Evolutionary conservation across 2,888 invertebrate species (phyloP).

Genomic region (Proisotoma minuta): DNA sequence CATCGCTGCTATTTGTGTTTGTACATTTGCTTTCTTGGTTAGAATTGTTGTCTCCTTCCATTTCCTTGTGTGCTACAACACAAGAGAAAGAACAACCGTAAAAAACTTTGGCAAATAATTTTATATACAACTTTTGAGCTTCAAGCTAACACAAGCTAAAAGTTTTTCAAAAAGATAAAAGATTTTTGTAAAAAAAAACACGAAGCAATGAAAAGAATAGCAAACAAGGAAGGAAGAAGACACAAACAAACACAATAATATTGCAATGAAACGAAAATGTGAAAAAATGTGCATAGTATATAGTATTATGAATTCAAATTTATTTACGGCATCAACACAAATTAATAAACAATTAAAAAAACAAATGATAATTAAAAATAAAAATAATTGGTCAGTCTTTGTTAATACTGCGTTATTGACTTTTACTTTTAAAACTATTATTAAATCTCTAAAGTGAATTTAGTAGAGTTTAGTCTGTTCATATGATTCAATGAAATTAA

Average conservation of each 20-base stretch:
- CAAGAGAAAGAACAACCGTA: background rate
- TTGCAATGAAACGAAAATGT: background rate
- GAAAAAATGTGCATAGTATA: background rate
- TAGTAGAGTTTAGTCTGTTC: too few relatives aligned
- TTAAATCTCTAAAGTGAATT: too few relatives aligned
- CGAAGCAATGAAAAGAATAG: background rate
- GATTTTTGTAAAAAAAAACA: background rate
- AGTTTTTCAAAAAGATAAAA: background rate
- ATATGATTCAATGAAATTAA: background rate
- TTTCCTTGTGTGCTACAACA: conserved; percentile 67
- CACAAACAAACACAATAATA: conserved; percentile 12
- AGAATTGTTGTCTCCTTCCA: conserved; percentile 94
- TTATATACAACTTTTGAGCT: background rate
- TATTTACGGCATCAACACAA: background rate
- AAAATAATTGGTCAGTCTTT: conserved; percentile 4
- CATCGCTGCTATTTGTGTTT: conserved; percentile 97
- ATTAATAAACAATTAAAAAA: background rate
- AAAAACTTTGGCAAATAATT: background rate
- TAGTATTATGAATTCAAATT: background rate
- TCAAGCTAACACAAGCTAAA: background rate
- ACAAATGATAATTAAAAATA: background rate
- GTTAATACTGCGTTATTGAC: conserved; percentile 10
- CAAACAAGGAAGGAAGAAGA: conserved; percentile 25
- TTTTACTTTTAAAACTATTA: background rate
- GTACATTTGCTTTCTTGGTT: conserved; percentile 91